phyloP scores from a whole-genome alignment of 2,888 invertebrate species.

The Erebia ligea region DNA sequence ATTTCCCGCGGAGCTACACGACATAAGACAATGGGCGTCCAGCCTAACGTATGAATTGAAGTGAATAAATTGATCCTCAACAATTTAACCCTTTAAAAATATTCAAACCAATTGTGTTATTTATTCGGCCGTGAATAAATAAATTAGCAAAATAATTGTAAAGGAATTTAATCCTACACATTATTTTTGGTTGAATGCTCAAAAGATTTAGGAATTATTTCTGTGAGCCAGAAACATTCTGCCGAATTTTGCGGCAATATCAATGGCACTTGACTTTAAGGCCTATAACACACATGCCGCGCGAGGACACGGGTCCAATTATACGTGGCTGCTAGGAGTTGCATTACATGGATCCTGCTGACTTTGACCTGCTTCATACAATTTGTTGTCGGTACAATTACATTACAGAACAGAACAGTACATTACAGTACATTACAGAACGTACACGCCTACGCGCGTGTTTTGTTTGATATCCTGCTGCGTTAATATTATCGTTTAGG shows the following conservation, averaged over 20 bases:
- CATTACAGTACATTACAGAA: too few species aligned
- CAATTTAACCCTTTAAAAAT: background rate
- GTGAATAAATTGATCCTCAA: background rate
- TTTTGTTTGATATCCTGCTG: too few species aligned
- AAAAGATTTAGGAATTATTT: background rate
- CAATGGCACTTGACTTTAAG: background rate
- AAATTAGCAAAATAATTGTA: background rate
- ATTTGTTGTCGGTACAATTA: too few species aligned
- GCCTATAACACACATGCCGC: background rate
- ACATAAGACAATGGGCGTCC: background rate
- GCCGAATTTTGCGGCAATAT: background rate
- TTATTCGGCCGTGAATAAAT: slow-evolving; percentile 6
- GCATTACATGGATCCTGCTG: background rate
- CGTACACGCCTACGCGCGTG: too few species aligned
- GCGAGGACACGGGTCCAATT: background rate
- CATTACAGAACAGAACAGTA: too few species aligned
- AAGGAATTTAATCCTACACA: slow-evolving; percentile 5
- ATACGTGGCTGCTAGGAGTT: background rate
- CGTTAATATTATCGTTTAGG: too few species aligned
- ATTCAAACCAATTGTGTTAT: background rate
- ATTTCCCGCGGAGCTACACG: background rate
- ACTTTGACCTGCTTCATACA: too few species aligned
- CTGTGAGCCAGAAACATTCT: background rate
- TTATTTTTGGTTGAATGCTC: slow-evolving; percentile 10
- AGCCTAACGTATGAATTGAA: background rate